phyloP scores from a whole-genome alignment of 1,140 invertebrate genomes.

The Neomicropteryx cornuta region DNA sequence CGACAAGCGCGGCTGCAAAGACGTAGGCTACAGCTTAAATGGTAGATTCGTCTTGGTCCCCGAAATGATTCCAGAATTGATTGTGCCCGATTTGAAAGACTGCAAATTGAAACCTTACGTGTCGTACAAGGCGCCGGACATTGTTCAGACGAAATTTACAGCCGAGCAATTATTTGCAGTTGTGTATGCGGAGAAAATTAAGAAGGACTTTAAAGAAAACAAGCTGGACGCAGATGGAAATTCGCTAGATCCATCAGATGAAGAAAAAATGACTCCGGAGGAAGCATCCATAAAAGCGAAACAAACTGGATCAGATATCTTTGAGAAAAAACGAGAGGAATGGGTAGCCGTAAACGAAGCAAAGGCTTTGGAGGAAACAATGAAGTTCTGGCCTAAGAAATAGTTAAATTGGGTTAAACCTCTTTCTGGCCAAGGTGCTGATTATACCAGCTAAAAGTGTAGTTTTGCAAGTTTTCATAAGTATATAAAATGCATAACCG shows the following conservation, averaged over 20 bases:
- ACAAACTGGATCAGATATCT: slow-evolving; percentile 70
- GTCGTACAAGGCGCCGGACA: slow-evolving; percentile 65
- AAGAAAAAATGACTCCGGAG: slow-evolving; percentile 59
- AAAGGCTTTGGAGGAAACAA: too few relatives aligned
- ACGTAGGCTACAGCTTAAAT: slow-evolving; percentile 43
- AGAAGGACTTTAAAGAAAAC: slow-evolving; percentile 59
- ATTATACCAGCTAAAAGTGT: too few relatives aligned
- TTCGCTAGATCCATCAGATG: slow-evolving; percentile 55
- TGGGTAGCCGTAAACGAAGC: too few relatives aligned
- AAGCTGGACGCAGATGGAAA: slow-evolving; percentile 58
- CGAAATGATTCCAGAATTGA: slow-evolving; percentile 87
- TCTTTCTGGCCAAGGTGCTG: too few relatives aligned
- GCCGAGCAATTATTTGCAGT: slow-evolving; percentile 75
- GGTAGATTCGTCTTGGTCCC: slow-evolving; percentile 53
- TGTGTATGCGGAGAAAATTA: slow-evolving; percentile 72
- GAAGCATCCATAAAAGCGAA: slow-evolving; percentile 56
- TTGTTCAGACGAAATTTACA: slow-evolving; percentile 70
- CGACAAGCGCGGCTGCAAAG: slow-evolving; percentile 54
- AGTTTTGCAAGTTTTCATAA: too few relatives aligned
- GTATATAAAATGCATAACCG: too few relatives aligned
- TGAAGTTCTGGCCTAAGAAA: too few relatives aligned
- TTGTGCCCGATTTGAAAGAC: slow-evolving; percentile 79
- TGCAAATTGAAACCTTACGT: slow-evolving; percentile 88
- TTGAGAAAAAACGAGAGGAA: too few relatives aligned
- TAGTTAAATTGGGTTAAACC: too few relatives aligned